phyloP scores from a whole-genome alignment of 2,797 vertebrate species.

The Sebastes aleutianus region DNA sequence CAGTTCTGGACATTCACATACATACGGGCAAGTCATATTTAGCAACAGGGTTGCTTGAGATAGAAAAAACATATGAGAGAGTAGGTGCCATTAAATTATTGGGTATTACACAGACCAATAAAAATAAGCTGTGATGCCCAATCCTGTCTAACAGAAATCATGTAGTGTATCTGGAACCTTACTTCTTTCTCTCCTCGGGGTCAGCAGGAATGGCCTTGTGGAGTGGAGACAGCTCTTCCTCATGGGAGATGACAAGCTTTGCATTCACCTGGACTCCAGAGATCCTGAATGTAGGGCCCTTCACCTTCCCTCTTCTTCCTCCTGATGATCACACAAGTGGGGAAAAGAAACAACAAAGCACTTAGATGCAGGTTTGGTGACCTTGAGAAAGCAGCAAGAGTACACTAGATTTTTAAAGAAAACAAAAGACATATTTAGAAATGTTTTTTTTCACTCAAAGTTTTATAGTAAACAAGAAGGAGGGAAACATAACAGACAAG shows the following conservation, averaged over 20 bases:
- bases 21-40: not conserved
- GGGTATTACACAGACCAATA: not conserved
- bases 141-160: not conserved
- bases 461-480: too few species aligned
- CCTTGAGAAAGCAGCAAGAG: too few species aligned
- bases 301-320: slow-evolving; percentile 95
- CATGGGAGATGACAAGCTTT: slow-evolving; percentile 96
- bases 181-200: slow-evolving; percentile 97
- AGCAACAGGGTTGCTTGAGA: not conserved
- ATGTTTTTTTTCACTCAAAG: too few species aligned
- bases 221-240: slow-evolving; percentile 94
- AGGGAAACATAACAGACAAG: too few species aligned
- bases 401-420: too few species aligned
- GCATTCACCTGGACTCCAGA: slow-evolving; percentile 98
- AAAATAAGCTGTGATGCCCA: not conserved
- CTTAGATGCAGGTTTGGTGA: not conserved
- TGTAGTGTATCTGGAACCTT: rapidly evolving
- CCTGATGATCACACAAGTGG: slow-evolving; percentile 72
- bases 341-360: not conserved
- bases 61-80: not conserved
- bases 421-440: too few species aligned
- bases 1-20: not conserved
- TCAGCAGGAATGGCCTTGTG: slow-evolving; percentile 97
- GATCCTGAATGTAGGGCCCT: slow-evolving; percentile 97
- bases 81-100: not conserved